A percentile compares a stretch with the other conserved stretches of the same genome.
Conservation (phyloP, 92 coral and sea anemone genomes). For the Umimayanthus kanabou region DNA sequence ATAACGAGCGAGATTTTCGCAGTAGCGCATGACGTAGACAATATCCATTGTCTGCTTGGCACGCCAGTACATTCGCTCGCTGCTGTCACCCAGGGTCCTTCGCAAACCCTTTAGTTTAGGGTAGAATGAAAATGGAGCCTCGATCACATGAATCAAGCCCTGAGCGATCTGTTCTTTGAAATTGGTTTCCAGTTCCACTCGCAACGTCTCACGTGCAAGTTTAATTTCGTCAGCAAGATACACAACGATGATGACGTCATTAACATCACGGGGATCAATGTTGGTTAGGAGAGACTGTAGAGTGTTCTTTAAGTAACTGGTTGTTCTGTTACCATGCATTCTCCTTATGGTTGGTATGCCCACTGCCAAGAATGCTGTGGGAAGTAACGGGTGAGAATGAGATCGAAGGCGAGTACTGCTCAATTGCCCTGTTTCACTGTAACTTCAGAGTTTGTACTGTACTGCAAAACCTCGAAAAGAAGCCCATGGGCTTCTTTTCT, state of each 20-base stretch:
- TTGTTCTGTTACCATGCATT: conserved; percentile 52
- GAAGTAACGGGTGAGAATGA: background rate
- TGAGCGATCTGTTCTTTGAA: conserved; percentile 60
- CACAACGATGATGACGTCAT: conserved; percentile 65
- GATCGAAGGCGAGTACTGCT: background rate
- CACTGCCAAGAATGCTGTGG: conserved; percentile 75
- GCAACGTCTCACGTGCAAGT: conserved; percentile 52
- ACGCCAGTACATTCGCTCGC: conserved; percentile 84
- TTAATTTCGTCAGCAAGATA: conserved; percentile 81
- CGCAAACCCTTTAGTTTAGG: conserved; percentile 72
- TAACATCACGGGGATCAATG: conserved; percentile 33
- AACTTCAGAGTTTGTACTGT: no score
- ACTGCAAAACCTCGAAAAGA: no score
- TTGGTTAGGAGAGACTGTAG: conserved; percentile 63
- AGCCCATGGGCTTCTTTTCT: no score
- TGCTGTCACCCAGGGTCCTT: conserved; percentile 62
- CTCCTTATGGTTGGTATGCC: conserved; percentile 88
- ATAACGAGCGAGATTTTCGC: conserved; percentile 70
- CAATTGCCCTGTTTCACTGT: no score
- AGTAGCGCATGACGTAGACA: conserved; percentile 75
- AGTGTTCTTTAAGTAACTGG: conserved; percentile 60
- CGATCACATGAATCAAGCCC: conserved; percentile 79
- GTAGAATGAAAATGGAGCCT: conserved; percentile 72
- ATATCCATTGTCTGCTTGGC: conserved; percentile 87
- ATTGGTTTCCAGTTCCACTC: conserved; percentile 35